Conservation (phyloP, 2,113 vertebrate species). For the Lates calcarifer region DNA sequence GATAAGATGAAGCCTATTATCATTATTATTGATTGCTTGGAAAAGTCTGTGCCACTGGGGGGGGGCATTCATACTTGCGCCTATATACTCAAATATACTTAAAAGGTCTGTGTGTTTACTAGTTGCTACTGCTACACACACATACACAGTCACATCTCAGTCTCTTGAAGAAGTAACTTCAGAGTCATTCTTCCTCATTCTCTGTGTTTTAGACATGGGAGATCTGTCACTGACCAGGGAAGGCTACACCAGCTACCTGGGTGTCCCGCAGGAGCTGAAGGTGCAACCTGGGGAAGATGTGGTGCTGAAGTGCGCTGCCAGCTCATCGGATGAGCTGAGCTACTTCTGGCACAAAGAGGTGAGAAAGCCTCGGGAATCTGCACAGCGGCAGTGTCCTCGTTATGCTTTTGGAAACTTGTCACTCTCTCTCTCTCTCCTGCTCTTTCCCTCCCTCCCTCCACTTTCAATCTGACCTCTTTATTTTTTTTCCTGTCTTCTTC, state of each 20-base stretch:
- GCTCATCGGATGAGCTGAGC: slow-evolving; percentile 76
- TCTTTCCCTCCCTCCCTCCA: not conserved
- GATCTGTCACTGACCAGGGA: slow-evolving; percentile 56
- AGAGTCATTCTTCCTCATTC: not conserved
- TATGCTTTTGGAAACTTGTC: slow-evolving; percentile 47
- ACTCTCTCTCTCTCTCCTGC: slow-evolving; percentile 5
- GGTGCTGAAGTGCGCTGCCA: slow-evolving; percentile 78
- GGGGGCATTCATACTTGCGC: slow-evolving; percentile 53
- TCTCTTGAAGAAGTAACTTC: not conserved
- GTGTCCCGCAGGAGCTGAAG: slow-evolving; percentile 63
- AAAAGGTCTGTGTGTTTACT: slow-evolving; percentile 48
- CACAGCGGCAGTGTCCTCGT: slow-evolving; percentile 31
- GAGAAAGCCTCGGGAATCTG: slow-evolving; percentile 27
- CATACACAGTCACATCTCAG: slow-evolving; percentile 36
- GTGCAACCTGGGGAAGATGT: slow-evolving; percentile 77
- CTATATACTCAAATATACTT: slow-evolving; percentile 42
- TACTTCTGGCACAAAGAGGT: slow-evolving; percentile 84
- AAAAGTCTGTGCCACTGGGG: slow-evolving; percentile 42
- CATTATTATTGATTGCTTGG: slow-evolving; percentile 76
- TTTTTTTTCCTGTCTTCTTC: slow-evolving; percentile 14
- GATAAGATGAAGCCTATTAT: slow-evolving; percentile 76
- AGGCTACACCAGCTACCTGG: slow-evolving; percentile 67
- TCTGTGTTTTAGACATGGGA: slow-evolving; percentile 72
- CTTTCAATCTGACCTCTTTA: slow-evolving; percentile 33
- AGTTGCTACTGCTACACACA: slow-evolving; percentile 31